A percentile compares a stretch with the other conserved stretches of the same genome.
Evolutionary conservation across 2,797 vertebrate genomes (phyloP).

Genomic region (Xiphophorus birchmanni): DNA sequence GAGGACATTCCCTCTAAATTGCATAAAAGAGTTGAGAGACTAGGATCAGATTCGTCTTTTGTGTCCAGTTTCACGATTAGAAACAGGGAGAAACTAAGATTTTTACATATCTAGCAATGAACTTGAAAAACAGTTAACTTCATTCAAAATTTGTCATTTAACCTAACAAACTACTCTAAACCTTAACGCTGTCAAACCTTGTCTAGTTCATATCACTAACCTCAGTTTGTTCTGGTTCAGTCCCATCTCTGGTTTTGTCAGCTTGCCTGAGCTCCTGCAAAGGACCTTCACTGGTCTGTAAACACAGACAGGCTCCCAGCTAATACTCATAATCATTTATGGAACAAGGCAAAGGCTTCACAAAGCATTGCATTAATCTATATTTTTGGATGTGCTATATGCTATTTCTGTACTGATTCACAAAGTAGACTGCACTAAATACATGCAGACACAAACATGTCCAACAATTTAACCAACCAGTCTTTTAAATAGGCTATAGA

Average conservation of each 20-base stretch:
- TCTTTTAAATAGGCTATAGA: not conserved
- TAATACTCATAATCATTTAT: not conserved
- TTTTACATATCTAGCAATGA: not conserved
- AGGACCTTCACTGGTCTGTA: conserved; percentile 29
- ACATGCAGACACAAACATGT: not conserved
- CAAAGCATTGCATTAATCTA: not conserved
- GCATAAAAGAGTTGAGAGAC: no score
- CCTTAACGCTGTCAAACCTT: no score
- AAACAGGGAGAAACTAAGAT: not conserved
- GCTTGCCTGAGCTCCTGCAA: not conserved
- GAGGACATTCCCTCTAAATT: no score
- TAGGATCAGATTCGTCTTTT: no score
- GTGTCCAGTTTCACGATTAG: not conserved
- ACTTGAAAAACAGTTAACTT: no score
- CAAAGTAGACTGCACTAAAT: not conserved
- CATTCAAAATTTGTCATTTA: not conserved
- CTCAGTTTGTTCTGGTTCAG: conserved; percentile 16
- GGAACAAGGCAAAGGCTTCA: not conserved
- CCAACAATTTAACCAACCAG: not conserved
- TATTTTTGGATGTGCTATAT: not conserved
- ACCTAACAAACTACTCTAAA: not conserved
- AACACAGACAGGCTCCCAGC: conserved; percentile 5
- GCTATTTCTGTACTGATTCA: not conserved
- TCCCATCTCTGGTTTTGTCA: conserved; percentile 21
- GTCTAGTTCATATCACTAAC: conserved; percentile 21